A percentile compares a stretch with the other conserved stretches of the same genome.
phyloP scores from a whole-genome alignment of 2,113 vertebrate genomes.

The Nycticebus coucang region DNA sequence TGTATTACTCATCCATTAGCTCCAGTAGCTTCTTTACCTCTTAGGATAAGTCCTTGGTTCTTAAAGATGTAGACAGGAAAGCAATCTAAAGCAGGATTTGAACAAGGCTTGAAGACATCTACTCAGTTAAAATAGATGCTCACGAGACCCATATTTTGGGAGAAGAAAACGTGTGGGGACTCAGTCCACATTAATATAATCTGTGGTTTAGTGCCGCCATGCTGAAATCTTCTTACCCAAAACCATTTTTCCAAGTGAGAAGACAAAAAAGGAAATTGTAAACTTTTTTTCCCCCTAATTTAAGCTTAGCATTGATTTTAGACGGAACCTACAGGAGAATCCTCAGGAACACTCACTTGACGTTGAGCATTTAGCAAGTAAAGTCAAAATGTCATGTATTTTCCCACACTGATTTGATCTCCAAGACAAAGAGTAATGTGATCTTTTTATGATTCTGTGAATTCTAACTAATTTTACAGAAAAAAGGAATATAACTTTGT shows the following conservation, averaged over 20 bases:
- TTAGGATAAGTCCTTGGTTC: not conserved
- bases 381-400: not conserved
- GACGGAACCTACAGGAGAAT: slow-evolving; percentile 16
- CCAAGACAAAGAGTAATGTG: not conserved
- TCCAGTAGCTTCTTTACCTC: not conserved
- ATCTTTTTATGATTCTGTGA: not conserved
- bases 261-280: not conserved
- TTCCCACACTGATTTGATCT: not conserved
- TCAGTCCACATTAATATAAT: not conserved
- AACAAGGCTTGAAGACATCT: not conserved
- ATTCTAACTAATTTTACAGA: not conserved
- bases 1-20: not conserved
- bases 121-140: slow-evolving; percentile 16
- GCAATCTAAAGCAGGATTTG: not conserved
- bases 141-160: not conserved
- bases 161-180: not conserved
- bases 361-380: not conserved
- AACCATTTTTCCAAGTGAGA: not conserved
- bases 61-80: not conserved
- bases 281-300: not conserved
- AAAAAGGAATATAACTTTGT: not conserved
- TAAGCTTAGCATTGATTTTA: not conserved
- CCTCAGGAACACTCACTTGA: not conserved
- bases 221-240: not conserved
- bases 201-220: not conserved